A percentile compares a stretch with the other conserved stretches of the same genome.
Evolutionary conservation across 1,140 invertebrate species (phyloP).

Genomic region (Brachionus plicatilis): DNA sequence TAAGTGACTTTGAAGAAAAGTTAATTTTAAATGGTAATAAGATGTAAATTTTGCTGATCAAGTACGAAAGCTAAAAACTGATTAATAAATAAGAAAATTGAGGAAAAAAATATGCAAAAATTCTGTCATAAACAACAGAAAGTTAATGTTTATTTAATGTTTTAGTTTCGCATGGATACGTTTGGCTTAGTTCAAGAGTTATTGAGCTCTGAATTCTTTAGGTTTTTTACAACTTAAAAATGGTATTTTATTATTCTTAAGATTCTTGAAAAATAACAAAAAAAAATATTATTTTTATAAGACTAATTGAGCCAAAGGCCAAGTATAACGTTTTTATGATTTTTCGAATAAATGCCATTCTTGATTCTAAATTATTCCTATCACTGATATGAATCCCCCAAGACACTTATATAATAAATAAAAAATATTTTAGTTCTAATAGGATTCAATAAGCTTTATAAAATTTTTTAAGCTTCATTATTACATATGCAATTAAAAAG

Average conservation of each 20-base stretch:
- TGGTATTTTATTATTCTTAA: conserved; percentile 29
- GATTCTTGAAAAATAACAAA: background rate
- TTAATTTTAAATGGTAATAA: background rate
- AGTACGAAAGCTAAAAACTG: background rate
- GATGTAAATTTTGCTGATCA: background rate
- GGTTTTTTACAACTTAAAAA: background rate
- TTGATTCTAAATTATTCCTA: conserved; percentile 18
- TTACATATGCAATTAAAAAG: background rate
- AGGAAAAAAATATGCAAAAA: background rate
- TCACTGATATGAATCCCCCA: background rate
- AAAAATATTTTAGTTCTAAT: background rate
- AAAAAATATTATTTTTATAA: background rate
- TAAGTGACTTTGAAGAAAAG: background rate
- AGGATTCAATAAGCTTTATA: conserved; percentile 9
- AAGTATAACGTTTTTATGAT: conserved; percentile 33
- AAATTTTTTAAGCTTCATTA: conserved; percentile 2
- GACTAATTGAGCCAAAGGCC: conserved; percentile 25
- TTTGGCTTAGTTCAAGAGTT: background rate
- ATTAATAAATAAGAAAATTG: background rate
- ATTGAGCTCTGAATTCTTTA: background rate
- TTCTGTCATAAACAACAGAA: background rate
- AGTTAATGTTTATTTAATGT: conserved; percentile 19
- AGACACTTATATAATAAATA: conserved; percentile 15
- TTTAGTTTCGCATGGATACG: conserved; percentile 35
- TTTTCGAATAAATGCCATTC: conserved; percentile 22